These are phyloP conservation scores for Salvator merianae DNA, from an alignment of 2,113 vertebrate genomes.

Conservation along the genomic window DNA sequence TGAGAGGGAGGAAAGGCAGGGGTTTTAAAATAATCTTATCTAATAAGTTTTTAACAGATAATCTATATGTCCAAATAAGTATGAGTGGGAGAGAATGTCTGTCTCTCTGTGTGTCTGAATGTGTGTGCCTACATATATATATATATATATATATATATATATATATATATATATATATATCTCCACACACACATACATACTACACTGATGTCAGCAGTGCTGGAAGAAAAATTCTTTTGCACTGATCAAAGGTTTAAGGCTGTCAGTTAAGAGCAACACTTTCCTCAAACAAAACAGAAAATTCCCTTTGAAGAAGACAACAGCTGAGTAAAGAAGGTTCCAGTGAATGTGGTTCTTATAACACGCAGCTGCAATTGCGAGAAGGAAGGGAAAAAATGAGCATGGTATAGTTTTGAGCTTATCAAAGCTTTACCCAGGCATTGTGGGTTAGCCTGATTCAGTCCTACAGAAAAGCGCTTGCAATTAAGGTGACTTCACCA, in stretches of 20 bases:
- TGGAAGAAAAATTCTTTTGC: slow-evolving; percentile 29
- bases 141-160: no score
- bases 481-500: slow-evolving; percentile 13
- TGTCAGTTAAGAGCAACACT: slow-evolving; percentile 47
- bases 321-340: slow-evolving; percentile 45
- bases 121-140: no score
- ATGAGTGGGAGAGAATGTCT: no score
- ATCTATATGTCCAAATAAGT: no score
- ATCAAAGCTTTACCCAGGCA: slow-evolving; percentile 11
- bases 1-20: no score
- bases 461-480: not conserved
- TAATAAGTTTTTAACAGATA: no score
- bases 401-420: not conserved
- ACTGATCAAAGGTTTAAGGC: slow-evolving; percentile 63
- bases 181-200: no score
- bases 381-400: not conserved
- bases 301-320: slow-evolving; percentile 54
- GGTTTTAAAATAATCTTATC: no score
- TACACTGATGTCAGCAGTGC: slow-evolving; percentile 19
- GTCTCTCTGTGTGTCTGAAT: no score
- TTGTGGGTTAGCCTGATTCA: not conserved
- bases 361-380: slow-evolving; percentile 23
- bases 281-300: slow-evolving; percentile 41
- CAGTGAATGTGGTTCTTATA: slow-evolving; percentile 24
- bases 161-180: no score